Base-by-base conservation (phyloP, 2,113 vertebrate genomes). In the Thunnus thynnus region DNA sequence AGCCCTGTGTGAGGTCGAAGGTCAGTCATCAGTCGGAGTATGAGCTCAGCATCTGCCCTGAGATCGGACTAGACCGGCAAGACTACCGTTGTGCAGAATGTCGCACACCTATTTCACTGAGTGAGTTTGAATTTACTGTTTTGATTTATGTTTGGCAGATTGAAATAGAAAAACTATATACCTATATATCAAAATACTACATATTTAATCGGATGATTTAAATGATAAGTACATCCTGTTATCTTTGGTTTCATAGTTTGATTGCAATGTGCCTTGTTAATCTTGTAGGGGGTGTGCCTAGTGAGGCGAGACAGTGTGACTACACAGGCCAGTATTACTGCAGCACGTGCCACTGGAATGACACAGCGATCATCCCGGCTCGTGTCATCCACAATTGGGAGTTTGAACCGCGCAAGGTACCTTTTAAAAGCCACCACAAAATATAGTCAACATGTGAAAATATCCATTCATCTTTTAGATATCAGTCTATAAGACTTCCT, bases 301-400 rank as follows among this genome's bases (percentile, higher is more conserved):
- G 94, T 3, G 98, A 99, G 91, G 98, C 98, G 18, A 94, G 98
- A 54, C 98, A 98, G 92, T 99, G 98, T 36, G 98, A 99, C 94
- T 99, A 99, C 90, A 99, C 97, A 0, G 98, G 98, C 41, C 98
- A 97, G 86, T 99, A 99, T 92, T 99, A 98, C 94, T 99, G 98
- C 92, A 96, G 95, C 93, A 97, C 95, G 81, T 99, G 98, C 88
- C 98, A 99, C 94, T 99, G 98, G 98, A 99, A 99, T 0, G 98
- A 99, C 94, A 93, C 96, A 2, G 97, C 97, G 0, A 88, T 98
- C 54, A 92, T 99, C 79, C 98, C 98, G 0, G 97, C 98, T 5
- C 95, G 98, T 0, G 97, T 97, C 78, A 98, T 99, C 79, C 98
- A 99, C 95, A 99, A 99, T 95, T 99, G 98, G 98, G 98, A 99